Conservation (phyloP, 2,888 invertebrate genomes). For the Acrobasis suavella region DNA sequence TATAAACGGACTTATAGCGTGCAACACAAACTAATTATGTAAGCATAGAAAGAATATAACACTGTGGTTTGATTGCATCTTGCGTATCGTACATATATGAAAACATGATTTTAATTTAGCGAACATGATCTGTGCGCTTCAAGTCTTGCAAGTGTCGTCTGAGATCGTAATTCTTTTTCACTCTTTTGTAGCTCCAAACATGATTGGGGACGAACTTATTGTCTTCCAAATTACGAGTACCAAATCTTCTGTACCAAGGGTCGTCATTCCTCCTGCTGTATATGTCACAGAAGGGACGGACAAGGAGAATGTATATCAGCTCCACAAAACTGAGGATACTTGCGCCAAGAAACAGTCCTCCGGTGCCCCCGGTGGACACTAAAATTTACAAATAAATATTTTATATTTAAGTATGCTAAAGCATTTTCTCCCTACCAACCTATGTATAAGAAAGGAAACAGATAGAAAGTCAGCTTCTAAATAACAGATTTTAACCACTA, state of each 20-base stretch:
- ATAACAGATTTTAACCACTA: no score
- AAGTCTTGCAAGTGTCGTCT: slow-evolving; percentile 1
- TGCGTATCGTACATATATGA: background rate
- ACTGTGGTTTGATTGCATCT: background rate
- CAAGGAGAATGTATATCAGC: slow-evolving; percentile 81
- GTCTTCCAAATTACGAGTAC: slow-evolving; percentile 57
- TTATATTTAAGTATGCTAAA: no score
- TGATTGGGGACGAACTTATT: slow-evolving; percentile 58
- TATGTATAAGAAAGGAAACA: no score
- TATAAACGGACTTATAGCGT: background rate
- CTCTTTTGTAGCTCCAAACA: slow-evolving; percentile 46
- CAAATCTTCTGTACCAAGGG: slow-evolving; percentile 67
- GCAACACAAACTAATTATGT: slow-evolving; percentile 1
- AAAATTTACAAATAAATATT: slow-evolving; percentile 24
- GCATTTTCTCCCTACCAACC: no score
- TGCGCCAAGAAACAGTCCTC: slow-evolving; percentile 85
- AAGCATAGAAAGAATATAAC: background rate
- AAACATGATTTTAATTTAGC: background rate
- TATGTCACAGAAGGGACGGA: slow-evolving; percentile 71
- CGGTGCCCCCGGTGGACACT: slow-evolving; percentile 86
- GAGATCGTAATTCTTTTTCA: background rate
- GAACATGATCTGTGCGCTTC: background rate
- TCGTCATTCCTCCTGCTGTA: slow-evolving; percentile 70
- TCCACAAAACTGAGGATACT: slow-evolving; percentile 86
- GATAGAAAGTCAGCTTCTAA: no score